phyloP scores from a whole-genome alignment of 2,888 invertebrate genomes.

The Therioaphis trifolii region DNA sequence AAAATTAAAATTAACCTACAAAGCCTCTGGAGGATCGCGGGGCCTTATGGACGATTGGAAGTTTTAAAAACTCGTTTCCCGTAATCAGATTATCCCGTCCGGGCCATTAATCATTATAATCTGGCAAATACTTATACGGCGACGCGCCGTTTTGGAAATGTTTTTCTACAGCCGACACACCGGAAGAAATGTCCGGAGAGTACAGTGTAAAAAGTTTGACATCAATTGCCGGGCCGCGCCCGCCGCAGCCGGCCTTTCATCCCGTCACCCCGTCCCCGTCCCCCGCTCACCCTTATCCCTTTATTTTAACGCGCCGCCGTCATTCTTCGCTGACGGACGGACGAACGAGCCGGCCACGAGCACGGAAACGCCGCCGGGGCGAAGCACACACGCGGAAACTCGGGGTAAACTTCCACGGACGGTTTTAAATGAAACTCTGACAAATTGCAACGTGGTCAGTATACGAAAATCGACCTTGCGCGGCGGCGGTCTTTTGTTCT shows the following conservation, averaged over 20 bases:
- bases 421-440: constrained; percentile 54
- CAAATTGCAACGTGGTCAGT: constrained; percentile 58
- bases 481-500: constrained; percentile 58
- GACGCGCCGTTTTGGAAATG: constrained; percentile 27
- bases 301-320: too few species aligned
- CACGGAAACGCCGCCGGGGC: neutral
- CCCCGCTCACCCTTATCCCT: too few species aligned
- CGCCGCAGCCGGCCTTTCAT: neutral
- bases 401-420: constrained; percentile 34
- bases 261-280: neutral
- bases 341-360: neutral
- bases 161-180: constrained; percentile 19
- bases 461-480: constrained; percentile 53
- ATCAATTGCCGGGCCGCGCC: neutral
- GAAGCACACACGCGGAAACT: constrained; percentile 37
- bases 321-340: constrained; percentile 16
- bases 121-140: constrained; percentile 31
- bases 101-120: constrained; percentile 59
- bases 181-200: constrained; percentile 31
- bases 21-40: constrained; percentile 26
- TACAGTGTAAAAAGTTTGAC: constrained; percentile 52
- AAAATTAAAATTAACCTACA: constrained; percentile 57
- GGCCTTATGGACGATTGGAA: constrained; percentile 52
- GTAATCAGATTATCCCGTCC: constrained; percentile 56
- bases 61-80: constrained; percentile 60